Percentiles rank a stretch among this genome's conserved stretches.
These are phyloP conservation scores for Epizoanthus illoricatus DNA, from an alignment of 92 coral and sea anemone species.

Conservation along the genomic window DNA sequence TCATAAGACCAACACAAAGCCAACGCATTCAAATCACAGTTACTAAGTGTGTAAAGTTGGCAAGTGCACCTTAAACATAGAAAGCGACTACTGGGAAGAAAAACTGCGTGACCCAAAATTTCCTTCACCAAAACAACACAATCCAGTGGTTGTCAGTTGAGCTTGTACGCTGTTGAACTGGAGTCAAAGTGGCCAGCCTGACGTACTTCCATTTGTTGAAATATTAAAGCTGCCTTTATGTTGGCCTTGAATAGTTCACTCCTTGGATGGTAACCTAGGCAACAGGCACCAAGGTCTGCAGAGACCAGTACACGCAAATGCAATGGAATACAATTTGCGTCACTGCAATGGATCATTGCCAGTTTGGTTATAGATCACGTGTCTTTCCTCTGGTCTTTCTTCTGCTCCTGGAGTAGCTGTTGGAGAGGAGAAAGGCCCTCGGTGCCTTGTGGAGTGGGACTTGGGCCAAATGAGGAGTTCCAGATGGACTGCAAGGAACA, in stretches of 20 bases:
- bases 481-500: slow-evolving; percentile 77
- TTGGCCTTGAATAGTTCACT: not conserved
- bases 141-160: not conserved
- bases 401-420: slow-evolving; percentile 94
- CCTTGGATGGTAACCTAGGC: not conserved
- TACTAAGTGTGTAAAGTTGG: not conserved
- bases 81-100: not conserved
- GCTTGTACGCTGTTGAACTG: not conserved
- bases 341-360: not conserved
- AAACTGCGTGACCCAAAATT: not conserved
- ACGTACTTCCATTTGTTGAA: not conserved
- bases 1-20: not conserved
- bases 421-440: slow-evolving; percentile 83
- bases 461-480: slow-evolving; percentile 81
- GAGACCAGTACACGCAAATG: not conserved
- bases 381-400: slow-evolving; percentile 80
- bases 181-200: not conserved
- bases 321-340: slow-evolving; percentile 4
- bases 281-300: not conserved
- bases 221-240: not conserved
- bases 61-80: no score
- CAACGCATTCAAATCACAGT: not conserved
- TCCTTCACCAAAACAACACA: not conserved
- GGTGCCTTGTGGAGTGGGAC: slow-evolving; percentile 60
- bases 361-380: slow-evolving; percentile 46